A percentile compares a stretch with the other conserved stretches of the same genome.
Conservation (phyloP, 23 tunicate genomes). For the Corella eumyota region DNA sequence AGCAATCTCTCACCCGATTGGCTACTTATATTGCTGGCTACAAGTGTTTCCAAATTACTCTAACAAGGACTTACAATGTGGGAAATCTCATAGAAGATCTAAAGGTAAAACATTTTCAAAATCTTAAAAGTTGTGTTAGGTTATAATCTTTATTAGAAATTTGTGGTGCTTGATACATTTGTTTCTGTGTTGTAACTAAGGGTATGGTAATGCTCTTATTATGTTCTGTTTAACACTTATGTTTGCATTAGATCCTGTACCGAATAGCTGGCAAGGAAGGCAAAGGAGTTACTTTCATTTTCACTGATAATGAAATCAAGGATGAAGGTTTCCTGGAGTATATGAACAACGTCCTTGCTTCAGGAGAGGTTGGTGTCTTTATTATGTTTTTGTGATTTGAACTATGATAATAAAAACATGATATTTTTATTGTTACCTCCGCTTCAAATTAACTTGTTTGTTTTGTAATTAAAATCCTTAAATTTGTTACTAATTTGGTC, state of each 20-base stretch:
- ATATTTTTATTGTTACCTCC: neutral
- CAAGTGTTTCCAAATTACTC: conserved; percentile 88
- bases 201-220: neutral
- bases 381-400: neutral
- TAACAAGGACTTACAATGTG: conserved; percentile 90
- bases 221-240: neutral
- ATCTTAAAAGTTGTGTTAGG: too few species aligned
- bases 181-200: neutral
- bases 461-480: too few species aligned
- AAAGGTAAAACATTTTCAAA: conserved; percentile 34
- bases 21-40: conserved; percentile 93
- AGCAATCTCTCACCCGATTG: conserved; percentile 96
- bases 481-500: too few species aligned
- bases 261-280: conserved; percentile 92
- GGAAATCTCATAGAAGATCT: conserved; percentile 86
- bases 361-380: conserved; percentile 67
- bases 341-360: conserved; percentile 97
- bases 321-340: conserved; percentile 96
- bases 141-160: neutral
- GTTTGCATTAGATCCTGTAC: conserved; percentile 51
- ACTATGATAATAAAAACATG: neutral
- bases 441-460: neutral
- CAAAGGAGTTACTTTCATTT: conserved; percentile 89
- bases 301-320: conserved; percentile 97
- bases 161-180: neutral